These are phyloP conservation scores for Ctena decussata DNA, from an alignment of 2,888 invertebrate genomes.

Conservation along the genomic window DNA sequence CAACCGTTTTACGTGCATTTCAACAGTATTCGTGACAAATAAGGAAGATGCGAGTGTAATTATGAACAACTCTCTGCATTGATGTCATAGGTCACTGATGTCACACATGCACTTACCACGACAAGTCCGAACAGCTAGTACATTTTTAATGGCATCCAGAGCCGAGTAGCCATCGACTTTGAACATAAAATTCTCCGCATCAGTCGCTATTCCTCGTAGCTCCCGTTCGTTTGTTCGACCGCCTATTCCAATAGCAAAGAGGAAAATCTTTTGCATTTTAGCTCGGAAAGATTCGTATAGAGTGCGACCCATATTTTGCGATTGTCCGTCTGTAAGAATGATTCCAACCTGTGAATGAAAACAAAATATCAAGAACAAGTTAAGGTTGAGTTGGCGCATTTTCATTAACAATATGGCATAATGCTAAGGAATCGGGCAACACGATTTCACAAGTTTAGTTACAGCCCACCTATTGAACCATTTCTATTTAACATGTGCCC, in stretches of 20 bases:
- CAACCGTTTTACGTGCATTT: too few species aligned
- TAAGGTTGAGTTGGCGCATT: too few species aligned
- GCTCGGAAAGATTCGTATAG: conserved; percentile 73
- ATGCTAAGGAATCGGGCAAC: too few species aligned
- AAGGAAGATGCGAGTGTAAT: too few species aligned
- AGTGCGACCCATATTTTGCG: conserved; percentile 71
- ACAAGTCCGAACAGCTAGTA: conserved; percentile 78
- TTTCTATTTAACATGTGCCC: too few species aligned
- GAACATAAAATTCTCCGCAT: conserved; percentile 69
- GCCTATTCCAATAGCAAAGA: conserved; percentile 82
- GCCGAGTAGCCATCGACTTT: conserved; percentile 74
- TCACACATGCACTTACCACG: conserved; percentile 68
- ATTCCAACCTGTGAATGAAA: conserved; percentile 69
- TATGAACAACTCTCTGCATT: too few species aligned
- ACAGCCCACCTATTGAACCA: too few species aligned
- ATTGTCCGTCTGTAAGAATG: conserved; percentile 80
- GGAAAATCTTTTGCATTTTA: conserved; percentile 68
- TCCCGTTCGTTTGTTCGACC: conserved; percentile 72
- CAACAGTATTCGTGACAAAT: too few species aligned
- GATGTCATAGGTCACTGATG: too few species aligned
- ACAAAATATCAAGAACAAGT: too few species aligned
- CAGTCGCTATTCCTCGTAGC: conserved; percentile 75
- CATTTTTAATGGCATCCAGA: conserved; percentile 74
- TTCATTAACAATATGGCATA: too few species aligned
- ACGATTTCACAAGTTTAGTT: too few species aligned